These are phyloP conservation scores for Habrosyne pyritoides DNA, from an alignment of 2,888 invertebrate genomes.

Conservation along the genomic window DNA sequence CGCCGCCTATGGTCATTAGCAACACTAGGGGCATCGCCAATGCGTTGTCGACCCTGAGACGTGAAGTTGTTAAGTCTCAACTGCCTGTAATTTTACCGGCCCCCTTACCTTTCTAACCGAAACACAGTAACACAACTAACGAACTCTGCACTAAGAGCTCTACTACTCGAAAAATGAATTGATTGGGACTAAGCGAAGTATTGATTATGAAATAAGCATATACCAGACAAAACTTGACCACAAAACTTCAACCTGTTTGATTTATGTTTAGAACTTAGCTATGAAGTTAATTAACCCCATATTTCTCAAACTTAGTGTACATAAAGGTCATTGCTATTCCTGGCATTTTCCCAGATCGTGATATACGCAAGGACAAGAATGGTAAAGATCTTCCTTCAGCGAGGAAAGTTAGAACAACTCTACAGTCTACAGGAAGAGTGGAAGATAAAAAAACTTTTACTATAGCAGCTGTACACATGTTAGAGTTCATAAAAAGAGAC, in stretches of 20 bases:
- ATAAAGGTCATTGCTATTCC: not conserved
- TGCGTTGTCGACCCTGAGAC: no score
- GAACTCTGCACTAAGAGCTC: no score
- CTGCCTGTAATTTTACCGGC: no score
- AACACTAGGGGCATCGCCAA: no score
- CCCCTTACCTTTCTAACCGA: no score
- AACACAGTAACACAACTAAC: no score
- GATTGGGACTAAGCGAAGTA: no score
- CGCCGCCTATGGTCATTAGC: no score
- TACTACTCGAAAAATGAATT: no score
- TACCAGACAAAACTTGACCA: not conserved
- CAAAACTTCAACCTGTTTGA: not conserved
- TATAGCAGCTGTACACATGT: conserved; percentile 50
- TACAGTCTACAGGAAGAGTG: conserved; percentile 58
- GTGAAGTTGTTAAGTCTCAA: no score
- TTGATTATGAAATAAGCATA: no score
- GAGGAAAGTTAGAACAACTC: conserved; percentile 53
- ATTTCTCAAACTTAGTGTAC: not conserved
- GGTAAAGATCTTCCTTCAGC: conserved; percentile 57
- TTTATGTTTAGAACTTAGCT: not conserved
- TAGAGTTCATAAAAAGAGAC: conserved; percentile 60
- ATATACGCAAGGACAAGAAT: conserved; percentile 46
- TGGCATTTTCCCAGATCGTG: conserved; percentile 33
- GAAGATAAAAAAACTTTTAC: conserved; percentile 53
- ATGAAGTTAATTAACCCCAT: not conserved